phyloP scores from a whole-genome alignment of 2,113 vertebrate genomes.

The Pitta sordida region DNA sequence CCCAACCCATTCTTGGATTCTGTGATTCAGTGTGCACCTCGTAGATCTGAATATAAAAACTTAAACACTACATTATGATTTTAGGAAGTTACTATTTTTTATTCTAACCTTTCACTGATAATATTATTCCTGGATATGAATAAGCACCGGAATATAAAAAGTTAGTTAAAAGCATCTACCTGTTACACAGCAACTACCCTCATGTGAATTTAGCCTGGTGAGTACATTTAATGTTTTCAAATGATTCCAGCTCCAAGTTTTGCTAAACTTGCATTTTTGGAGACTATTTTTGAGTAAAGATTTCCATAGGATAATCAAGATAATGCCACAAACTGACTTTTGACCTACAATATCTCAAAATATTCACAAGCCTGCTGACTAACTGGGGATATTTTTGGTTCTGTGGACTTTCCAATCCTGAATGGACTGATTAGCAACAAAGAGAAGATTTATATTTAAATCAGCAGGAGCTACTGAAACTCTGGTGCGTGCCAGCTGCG shows the following conservation, averaged over 20 bases:
- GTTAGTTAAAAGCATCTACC: background rate
- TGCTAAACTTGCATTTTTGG: slow-evolving; percentile 26
- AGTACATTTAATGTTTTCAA: background rate
- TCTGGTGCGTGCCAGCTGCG: background rate
- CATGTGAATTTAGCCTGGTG: background rate
- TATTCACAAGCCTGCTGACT: slow-evolving; percentile 45
- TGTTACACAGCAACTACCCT: background rate
- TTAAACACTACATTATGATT: background rate
- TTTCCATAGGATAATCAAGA: slow-evolving; percentile 44
- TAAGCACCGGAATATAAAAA: background rate
- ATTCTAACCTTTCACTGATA: background rate
- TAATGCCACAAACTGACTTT: slow-evolving; percentile 16
- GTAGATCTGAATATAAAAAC: background rate
- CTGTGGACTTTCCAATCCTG: slow-evolving; percentile 8
- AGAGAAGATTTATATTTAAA: slow-evolving; percentile 15
- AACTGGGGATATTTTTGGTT: background rate
- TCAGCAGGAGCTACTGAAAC: background rate
- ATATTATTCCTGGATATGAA: background rate
- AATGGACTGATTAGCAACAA: slow-evolving; percentile 11
- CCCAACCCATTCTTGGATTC: background rate
- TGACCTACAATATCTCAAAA: slow-evolving; percentile 26
- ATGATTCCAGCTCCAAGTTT: background rate
- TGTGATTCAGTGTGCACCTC: background rate
- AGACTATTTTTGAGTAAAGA: slow-evolving; percentile 33
- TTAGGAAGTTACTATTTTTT: slow-evolving; percentile 21